These are phyloP conservation scores for Columbina picui DNA, from an alignment of 2,113 vertebrate species.

Conservation along the genomic window DNA sequence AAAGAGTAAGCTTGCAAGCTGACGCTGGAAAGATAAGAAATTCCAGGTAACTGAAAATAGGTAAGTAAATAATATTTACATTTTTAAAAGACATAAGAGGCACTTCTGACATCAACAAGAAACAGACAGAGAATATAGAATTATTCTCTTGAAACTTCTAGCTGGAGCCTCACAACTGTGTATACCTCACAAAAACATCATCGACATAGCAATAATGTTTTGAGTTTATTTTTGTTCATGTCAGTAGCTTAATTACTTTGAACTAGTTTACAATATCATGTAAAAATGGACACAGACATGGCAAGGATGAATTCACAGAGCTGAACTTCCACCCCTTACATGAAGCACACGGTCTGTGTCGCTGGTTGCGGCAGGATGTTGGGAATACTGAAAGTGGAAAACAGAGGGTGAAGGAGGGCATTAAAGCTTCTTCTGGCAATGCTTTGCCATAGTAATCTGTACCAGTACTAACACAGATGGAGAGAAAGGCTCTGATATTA, in stretches of 20 bases:
- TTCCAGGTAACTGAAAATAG: background rate
- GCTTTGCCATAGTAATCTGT: background rate
- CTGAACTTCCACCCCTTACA: background rate
- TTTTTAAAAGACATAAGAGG: background rate
- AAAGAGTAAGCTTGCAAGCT: conserved; percentile 88
- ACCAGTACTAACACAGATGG: background rate
- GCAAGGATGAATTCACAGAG: background rate
- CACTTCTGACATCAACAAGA: background rate
- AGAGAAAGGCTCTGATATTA: background rate
- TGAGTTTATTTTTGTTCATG: background rate
- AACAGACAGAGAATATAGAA: background rate
- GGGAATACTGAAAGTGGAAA: background rate
- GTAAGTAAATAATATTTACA: background rate
- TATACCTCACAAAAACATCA: background rate
- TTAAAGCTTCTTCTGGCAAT: background rate
- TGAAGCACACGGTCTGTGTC: accelerated
- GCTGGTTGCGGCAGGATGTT: background rate
- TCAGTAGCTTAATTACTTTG: background rate
- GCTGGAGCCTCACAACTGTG: background rate
- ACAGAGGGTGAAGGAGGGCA: background rate
- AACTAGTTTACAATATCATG: background rate
- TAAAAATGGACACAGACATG: background rate
- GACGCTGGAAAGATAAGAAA: conserved; percentile 80
- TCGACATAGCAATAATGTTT: background rate
- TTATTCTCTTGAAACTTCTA: background rate